Evolutionary conservation across 2,113 vertebrate species (phyloP).

Genomic region (Odobenus rosmarus): DNA sequence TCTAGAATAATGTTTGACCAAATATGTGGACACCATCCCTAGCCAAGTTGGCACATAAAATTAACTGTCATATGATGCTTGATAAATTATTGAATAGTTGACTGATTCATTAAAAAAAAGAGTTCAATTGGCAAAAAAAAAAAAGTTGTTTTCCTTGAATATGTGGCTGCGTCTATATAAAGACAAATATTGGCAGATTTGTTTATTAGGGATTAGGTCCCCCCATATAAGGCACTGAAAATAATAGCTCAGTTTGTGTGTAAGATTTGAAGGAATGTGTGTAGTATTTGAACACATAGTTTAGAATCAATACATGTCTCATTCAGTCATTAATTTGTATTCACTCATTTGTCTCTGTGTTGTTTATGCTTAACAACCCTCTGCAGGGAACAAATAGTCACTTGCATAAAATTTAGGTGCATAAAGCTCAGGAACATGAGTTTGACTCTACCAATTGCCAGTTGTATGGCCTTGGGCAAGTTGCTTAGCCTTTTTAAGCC

Average conservation of each 20-base stretch:
- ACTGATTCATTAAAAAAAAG: neutral
- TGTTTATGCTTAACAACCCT: neutral
- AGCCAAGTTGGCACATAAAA: neutral
- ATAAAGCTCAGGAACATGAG: neutral
- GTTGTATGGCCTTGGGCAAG: neutral
- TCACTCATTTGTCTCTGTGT: neutral
- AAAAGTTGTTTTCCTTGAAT: neutral
- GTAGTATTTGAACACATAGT: neutral
- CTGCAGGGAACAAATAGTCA: neutral
- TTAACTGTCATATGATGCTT: neutral
- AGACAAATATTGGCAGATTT: neutral
- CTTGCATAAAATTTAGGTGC: neutral
- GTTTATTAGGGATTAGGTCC: neutral
- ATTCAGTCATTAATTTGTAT: neutral
- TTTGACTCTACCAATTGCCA: neutral
- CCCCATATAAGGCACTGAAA: neutral
- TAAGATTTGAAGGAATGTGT: neutral
- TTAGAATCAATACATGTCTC: neutral
- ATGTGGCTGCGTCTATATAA: neutral
- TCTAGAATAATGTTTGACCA: neutral
- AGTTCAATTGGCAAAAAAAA: neutral
- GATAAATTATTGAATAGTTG: neutral
- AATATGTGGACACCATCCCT: neutral
- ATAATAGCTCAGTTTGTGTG: neutral
- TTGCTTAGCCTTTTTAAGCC: neutral